These are phyloP conservation scores for Liopterus haemorrhoidalis DNA, from an alignment of 2,888 invertebrate genomes.

Conservation along the genomic window DNA sequence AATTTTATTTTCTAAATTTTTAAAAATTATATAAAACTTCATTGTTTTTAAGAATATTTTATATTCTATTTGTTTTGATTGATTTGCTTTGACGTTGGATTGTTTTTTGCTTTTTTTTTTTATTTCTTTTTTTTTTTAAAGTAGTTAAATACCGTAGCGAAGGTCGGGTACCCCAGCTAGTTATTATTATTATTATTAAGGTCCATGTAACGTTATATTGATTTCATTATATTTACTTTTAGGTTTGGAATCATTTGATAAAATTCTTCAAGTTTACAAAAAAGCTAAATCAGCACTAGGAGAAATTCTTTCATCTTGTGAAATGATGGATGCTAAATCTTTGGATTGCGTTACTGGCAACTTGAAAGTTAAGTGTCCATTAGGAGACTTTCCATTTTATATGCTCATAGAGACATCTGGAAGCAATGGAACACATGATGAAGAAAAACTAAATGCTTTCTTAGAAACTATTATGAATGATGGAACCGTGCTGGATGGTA, in stretches of 20 bases:
- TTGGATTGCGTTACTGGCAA: slow-evolving; percentile 61
- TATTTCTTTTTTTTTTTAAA: no score
- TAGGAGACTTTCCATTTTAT: slow-evolving; percentile 69
- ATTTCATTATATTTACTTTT: slow-evolving; percentile 20
- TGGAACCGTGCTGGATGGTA: slow-evolving; percentile 74
- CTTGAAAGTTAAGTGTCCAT: slow-evolving; percentile 57
- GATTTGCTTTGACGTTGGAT: no score
- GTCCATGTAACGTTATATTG: no score
- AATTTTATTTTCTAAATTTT: no score
- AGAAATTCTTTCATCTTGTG: slow-evolving; percentile 93
- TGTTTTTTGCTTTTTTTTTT: no score
- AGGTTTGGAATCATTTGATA: slow-evolving; percentile 73
- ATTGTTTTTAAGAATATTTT: no score
- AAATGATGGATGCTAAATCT: slow-evolving; percentile 79
- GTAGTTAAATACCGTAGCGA: no score
- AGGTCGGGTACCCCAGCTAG: no score
- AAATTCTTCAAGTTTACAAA: slow-evolving; percentile 68
- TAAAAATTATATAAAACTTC: no score
- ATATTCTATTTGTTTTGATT: no score
- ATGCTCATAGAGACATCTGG: slow-evolving; percentile 85
- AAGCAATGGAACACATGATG: slow-evolving; percentile 76
- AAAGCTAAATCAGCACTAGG: slow-evolving; percentile 70
- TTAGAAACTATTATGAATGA: slow-evolving; percentile 66
- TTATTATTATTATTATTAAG: no score
- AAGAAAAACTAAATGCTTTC: slow-evolving; percentile 77